Evolutionary conservation across 2,113 vertebrate genomes (phyloP), one percentile per base, ranked within the genome.

Genomic region (Rhipidura dahli): DNA sequence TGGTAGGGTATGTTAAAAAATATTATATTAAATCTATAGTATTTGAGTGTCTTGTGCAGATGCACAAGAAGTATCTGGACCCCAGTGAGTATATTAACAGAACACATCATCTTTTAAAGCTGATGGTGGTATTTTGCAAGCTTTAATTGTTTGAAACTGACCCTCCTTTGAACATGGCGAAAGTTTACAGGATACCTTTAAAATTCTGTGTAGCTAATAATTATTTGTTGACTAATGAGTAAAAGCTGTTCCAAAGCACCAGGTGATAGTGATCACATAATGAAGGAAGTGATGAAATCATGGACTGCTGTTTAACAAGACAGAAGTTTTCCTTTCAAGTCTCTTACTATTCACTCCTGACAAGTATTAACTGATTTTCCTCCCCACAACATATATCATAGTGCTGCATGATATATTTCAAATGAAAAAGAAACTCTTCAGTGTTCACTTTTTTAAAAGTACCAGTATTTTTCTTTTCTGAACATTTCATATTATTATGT

Each of bases 171-270:
- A 83, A 68, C 50, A 77, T 2, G 13, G 22, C 53, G 35, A 44
- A 90, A 78, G 19, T 87, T 77, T 66, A 83, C 19, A 59, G 40
- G 56, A 92, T 27, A 71, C 22, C 26, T 73, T 56, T 57, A 59
- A 86, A 90, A 92, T 75, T 57, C 39, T 14, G 33, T 49, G 47
- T 60, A 59, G 39, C 49, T 89, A 96, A 71, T 80, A 75, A 70
- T 83, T 89, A 57, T 80, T 94, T 79, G 40, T 80, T 90, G 76
- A 75, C 54, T 93, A 85, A 94, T 54, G 72, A 92, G 51, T 54
- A 91, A 93, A 81, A 31, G 73, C 82, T 88, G 51, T 70, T 88
- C 20, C 85, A 81, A 83, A 83, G 64, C 79, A 92, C 47, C 47
- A 80, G 50, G 45, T 65, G 66, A 91, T 35, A 82, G 50, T 37